Evolutionary conservation across 2,113 vertebrate species (phyloP).

Genomic region (Anolis carolinensis): DNA sequence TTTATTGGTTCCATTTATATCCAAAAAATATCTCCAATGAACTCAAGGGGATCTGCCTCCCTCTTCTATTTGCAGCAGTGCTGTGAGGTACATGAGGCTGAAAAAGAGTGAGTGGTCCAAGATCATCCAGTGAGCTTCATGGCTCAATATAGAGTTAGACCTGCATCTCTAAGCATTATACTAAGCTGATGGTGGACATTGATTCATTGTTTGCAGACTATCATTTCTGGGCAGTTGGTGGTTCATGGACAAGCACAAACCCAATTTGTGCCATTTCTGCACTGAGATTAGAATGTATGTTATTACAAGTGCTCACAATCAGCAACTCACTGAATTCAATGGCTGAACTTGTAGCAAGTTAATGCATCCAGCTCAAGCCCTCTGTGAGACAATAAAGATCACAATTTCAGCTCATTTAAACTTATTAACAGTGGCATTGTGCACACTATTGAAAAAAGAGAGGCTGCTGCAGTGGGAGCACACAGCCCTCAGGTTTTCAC

Average conservation of each 20-base stretch:
- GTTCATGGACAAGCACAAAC: not conserved
- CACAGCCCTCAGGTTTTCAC: not conserved
- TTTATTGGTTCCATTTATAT: not conserved
- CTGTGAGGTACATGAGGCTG: not conserved
- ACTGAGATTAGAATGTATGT: too few relatives aligned
- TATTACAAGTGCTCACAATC: not conserved
- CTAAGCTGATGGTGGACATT: too few relatives aligned
- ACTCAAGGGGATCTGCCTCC: not conserved
- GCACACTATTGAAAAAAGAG: not conserved
- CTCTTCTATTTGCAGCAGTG: not conserved
- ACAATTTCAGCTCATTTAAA: not conserved
- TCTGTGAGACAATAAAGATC: not conserved
- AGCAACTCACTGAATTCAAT: not conserved
- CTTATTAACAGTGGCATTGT: constrained; percentile 5
- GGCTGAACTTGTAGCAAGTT: not conserved
- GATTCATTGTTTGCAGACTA: not conserved
- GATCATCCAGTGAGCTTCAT: not conserved
- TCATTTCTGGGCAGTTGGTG: not conserved
- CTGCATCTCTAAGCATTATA: not conserved
- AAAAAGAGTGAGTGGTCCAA: not conserved
- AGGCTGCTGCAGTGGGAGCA: not conserved
- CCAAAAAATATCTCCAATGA: not conserved
- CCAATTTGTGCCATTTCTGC: not conserved
- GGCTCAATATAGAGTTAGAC: not conserved
- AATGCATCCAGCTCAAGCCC: not conserved